A percentile compares a stretch with the other conserved stretches of the same genome.
Evolutionary conservation across 2,888 invertebrate species (phyloP).

Genomic region (Ophion obscuratus): DNA sequence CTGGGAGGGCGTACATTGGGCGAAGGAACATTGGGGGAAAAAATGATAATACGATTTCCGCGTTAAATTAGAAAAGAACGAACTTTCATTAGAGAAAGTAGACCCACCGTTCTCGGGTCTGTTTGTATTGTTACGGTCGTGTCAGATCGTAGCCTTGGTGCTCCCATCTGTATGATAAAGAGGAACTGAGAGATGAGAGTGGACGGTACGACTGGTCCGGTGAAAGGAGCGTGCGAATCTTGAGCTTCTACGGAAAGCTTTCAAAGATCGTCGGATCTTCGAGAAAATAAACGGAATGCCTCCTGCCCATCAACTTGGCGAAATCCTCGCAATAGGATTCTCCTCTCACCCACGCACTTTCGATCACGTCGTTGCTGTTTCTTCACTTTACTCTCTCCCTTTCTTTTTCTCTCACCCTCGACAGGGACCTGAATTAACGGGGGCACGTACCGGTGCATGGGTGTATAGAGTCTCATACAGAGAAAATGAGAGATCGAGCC

Average conservation of each 20-base stretch:
- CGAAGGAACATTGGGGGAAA: too few relatives aligned
- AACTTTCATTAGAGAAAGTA: slow-evolving; percentile 5
- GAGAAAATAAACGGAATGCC: slow-evolving; percentile 58
- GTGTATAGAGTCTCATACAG: slow-evolving; percentile 48
- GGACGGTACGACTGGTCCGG: slow-evolving; percentile 18
- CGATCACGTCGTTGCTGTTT: slow-evolving; percentile 8
- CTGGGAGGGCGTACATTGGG: too few relatives aligned
- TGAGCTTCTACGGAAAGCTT: slow-evolving; percentile 38
- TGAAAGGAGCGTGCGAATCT: slow-evolving; percentile 11
- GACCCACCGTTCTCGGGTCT: not conserved
- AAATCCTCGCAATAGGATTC: slow-evolving; percentile 55
- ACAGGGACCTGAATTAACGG: slow-evolving; percentile 66
- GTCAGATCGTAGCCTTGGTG: not conserved
- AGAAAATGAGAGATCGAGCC: slow-evolving; percentile 48
- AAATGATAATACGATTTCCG: not conserved
- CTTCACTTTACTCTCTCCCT: slow-evolving; percentile 4
- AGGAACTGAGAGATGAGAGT: slow-evolving; percentile 25
- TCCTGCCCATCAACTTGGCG: slow-evolving; percentile 37
- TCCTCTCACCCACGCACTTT: slow-evolving; percentile 39
- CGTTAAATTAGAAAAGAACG: not conserved
- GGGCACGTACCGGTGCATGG: slow-evolving; percentile 66
- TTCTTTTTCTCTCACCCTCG: not conserved
- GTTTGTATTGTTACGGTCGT: not conserved
- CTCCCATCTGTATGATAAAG: slow-evolving; percentile 38
- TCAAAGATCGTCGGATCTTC: slow-evolving; percentile 41